Base-by-base conservation (phyloP, 2,113 vertebrate genomes). In the Sander lucioperca region DNA sequence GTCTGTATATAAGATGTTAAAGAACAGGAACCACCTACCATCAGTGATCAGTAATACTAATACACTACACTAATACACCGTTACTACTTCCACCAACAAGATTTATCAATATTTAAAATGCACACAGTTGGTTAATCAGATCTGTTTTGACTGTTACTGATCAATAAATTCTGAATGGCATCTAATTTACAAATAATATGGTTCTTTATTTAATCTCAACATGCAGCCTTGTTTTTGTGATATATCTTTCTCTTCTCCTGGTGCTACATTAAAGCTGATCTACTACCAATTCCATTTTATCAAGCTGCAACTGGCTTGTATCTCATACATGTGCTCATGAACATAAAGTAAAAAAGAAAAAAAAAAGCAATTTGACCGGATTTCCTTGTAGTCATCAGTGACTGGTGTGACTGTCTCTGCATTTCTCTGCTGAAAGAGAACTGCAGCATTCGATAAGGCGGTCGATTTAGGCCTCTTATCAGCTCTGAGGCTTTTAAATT, bases 391-490 rank as follows among this genome's bases (percentile, higher is more conserved):
- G 45, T 72, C 54, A 14, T 16, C 68, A 33, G 74, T 5, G 0
- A 21, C 59, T 6, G 2, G 6, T 56, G 57, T 77, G n/a, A 78
- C 66, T n/a, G n/a, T 36, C 75, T 47, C 36, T 10, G 65, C 19
- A 21, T 79, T 74, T 67, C n/a, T 30, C 62, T 8, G 11, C 48
- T 54, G 36, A 56, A 72, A 67, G 61, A 64, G 47, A 79, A 54
- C 33, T 3, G 39, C 73, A 27, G 74, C 69, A 36, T 80, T 77
- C 12, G 76, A 90, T 91, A 88, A 90, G 80, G 47, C 14, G 30
- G 30, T 80, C 71, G 69, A 67, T 86, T 80, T 80, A 58, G 68
- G 23, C 39, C 33, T 54, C 68, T 90, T 91, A 92, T 93, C 92
- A 68, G 69, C 80, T 39, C 12, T 0, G 14, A 63, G 71, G 68